Base-by-base conservation (phyloP, 1,140 invertebrate species). In the Zaprionus camerounensis region DNA sequence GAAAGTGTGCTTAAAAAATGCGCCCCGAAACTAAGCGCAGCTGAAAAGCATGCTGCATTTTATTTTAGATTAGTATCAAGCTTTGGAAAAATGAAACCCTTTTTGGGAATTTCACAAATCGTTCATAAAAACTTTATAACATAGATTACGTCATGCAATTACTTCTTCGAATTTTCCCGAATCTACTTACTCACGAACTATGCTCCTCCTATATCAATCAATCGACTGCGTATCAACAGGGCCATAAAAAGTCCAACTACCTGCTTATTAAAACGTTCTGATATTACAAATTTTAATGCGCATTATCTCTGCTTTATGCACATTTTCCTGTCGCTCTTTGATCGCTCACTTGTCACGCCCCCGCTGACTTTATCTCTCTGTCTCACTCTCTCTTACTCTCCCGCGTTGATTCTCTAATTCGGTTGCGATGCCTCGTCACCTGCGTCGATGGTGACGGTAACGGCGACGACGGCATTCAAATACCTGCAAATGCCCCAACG, bases 261-360 rank as follows among this genome's bases (percentile, higher is more conserved):
- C 61, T 69, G 62, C 77, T 78, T 79, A 87, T 88, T 87, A 83
- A 71, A 61, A 67, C 58, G 56, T 34, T 63, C 72, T 74, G 71
- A 78, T 86, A 69, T 77, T 82, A 73, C 24, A 64, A 69, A 65
- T 67, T 78, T 36, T 83, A 86, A 86, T 88, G 73, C 83, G 64
- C 59, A 55, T 81, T 87, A 87, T 87, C 83, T 78, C 26, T 75
- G 41, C 41, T 86, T 86, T 86, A 86, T 86, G 84, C 83, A 81
- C 84, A 87, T 81, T 87, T 87, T 87, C 84, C 83, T 84, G 84
- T 75, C 72, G 71, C 68, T 78, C 70, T 85, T 83, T 84, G 82
- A 61, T 78, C 69, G 61, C 13, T 2, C 36, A 41, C 24, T 49
- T 9, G 57, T 26, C 66, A 70, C 58, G 66, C 66, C 67, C 38